Conservation (phyloP, 2,113 vertebrate genomes). For the Rhinolophus ferrumequinum region DNA sequence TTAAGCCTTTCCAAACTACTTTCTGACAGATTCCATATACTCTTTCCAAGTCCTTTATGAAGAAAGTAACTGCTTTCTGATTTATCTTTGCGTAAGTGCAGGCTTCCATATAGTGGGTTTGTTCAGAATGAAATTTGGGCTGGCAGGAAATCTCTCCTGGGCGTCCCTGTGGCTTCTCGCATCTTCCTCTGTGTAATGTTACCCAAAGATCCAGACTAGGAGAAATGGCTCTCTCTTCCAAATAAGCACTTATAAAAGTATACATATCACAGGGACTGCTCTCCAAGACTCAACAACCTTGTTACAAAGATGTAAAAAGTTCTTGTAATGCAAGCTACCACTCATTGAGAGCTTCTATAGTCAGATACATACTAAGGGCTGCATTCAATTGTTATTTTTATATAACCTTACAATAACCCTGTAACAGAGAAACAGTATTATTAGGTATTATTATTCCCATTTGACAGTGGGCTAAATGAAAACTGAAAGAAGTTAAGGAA, state of each 20-base stretch:
- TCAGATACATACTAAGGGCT: background rate
- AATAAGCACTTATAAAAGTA: background rate
- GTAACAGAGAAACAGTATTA: background rate
- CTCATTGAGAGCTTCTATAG: background rate
- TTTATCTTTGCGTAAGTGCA: background rate
- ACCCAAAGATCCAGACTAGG: background rate
- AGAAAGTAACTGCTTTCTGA: background rate
- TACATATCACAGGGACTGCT: background rate
- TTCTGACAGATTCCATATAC: background rate
- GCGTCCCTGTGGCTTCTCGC: background rate
- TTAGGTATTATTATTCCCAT: background rate
- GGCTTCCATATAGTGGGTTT: background rate
- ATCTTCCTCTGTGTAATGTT: background rate
- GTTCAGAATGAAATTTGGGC: background rate
- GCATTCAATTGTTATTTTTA: slow-evolving; percentile 6
- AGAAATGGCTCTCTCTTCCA: background rate
- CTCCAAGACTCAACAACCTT: slow-evolving; percentile 6
- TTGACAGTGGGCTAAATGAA: slow-evolving; percentile 25
- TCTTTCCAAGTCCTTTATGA: background rate
- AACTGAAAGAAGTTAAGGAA: slow-evolving; percentile 37
- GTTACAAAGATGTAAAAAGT: background rate
- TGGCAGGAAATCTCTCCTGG: background rate
- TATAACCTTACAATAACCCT: background rate
- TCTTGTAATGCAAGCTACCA: background rate
- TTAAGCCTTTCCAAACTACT: slow-evolving; percentile 7